Evolutionary conservation across 2,888 invertebrate species (phyloP), one percentile per base, ranked within the genome.

Genomic region (Orthosia gothica): DNA sequence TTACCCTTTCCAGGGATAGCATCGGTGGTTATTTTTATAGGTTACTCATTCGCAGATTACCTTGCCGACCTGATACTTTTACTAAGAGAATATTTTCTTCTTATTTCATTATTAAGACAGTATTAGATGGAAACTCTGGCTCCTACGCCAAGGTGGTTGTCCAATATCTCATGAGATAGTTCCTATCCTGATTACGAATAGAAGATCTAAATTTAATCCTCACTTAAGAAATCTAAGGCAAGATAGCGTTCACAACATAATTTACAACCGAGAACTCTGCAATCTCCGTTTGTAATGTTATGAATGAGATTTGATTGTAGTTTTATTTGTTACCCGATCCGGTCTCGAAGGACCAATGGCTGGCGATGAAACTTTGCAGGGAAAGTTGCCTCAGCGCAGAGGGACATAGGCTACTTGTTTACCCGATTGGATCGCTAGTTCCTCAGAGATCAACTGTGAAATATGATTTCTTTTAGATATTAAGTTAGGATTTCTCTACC

Each of bases 231-330:
- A 58, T 32, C 47, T 16, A 45, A 54, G 62, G 26, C 26, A 62
- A 55, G 58, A 76, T 64, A 69, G 20, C n/a, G 61, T 50, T 78
- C 32, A 45, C 23, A 79, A 63, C n/a, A 57, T 74, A 55, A 74
- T 70, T 84, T 70, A 61, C 57, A 67, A 74, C 16, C 32, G n/a
- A 74, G 66, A 69, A 57, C 57, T 70, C 57, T 69, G 68, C 81
- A 69, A 75, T 84, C 68, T 71, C 62, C 47, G 75, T 59, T 79
- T 81, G 70, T 81, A 84, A 71, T 82, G 84, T 76, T 82, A 81
- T 82, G 76, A 84, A 86, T 84, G 70, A 70, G 74, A 83, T 84
- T 76, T 74, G 86, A 84, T 82, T 83, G 84, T 80, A 76, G 74
- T 84, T 84, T 66, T 77, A 84, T 84, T 84, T 86, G 81, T 86